Percentiles rank a stretch among this genome's conserved stretches.
Evolutionary conservation across 2,888 invertebrate genomes (phyloP).

Genomic region (Lissocephala sabroskyi): DNA sequence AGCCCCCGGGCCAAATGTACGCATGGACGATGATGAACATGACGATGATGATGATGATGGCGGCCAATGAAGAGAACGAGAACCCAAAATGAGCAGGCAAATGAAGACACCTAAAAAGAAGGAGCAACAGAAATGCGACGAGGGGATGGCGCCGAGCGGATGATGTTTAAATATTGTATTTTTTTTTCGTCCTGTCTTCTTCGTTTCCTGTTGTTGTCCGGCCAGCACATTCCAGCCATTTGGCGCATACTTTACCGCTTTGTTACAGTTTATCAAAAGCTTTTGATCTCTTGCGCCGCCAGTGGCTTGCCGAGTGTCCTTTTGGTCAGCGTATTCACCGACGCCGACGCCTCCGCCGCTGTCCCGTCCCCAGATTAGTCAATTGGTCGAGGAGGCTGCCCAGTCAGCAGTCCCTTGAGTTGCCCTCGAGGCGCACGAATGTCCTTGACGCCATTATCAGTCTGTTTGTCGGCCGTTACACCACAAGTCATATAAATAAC

Average conservation of each 20-base stretch:
- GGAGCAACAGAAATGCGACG: too few relatives aligned
- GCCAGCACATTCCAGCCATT: slow-evolving; percentile 19
- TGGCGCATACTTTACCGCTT: slow-evolving; percentile 41
- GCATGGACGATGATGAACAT: slow-evolving; percentile 28
- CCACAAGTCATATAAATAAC: too few relatives aligned
- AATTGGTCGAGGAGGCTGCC: too few relatives aligned
- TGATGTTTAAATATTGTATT: slow-evolving; percentile 45
- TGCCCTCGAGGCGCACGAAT: too few relatives aligned
- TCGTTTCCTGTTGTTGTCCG: neutral
- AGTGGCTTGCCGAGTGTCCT: slow-evolving; percentile 27
- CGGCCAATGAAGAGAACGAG: too few relatives aligned
- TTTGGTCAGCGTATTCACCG: neutral
- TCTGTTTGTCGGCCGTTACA: too few relatives aligned
- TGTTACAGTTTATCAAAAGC: slow-evolving; percentile 46
- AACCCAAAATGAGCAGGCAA: slow-evolving; percentile 48
- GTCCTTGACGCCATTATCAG: too few relatives aligned
- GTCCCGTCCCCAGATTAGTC: too few relatives aligned
- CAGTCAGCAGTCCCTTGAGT: too few relatives aligned
- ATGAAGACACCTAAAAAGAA: slow-evolving; percentile 28
- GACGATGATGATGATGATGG: too few relatives aligned
- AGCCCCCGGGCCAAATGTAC: slow-evolving; percentile 25
- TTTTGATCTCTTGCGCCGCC: slow-evolving; percentile 56
- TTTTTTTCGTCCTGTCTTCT: slow-evolving; percentile 1
- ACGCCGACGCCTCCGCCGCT: neutral
- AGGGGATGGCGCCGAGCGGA: neutral